Base-by-base conservation (phyloP, 2,113 vertebrate species). In the Triplophysa dalaica region DNA sequence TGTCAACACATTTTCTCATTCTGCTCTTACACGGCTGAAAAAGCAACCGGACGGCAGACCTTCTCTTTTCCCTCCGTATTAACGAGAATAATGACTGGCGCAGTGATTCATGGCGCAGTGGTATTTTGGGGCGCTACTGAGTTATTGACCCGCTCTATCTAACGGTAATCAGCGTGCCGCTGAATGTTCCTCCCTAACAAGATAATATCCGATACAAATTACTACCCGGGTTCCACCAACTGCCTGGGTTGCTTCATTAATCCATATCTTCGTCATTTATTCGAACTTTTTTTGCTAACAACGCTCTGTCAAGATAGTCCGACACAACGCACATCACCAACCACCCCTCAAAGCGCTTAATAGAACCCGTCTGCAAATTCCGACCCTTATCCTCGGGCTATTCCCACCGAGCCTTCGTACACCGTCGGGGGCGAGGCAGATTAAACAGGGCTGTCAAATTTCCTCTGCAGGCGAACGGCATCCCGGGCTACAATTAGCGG, bases 361-460 rank as follows among this genome's bases (percentile, higher is more conserved):
- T 86, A 86, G 79, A 81, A 63, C 26, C 64, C 50, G 24, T 43
- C 76, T 66, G 75, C 21, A 77, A 65, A 73, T 68, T 61, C 21
- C 52, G 12, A 63, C 50, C 76, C 79, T 22, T 75, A 66, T 61
- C 68, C 80, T 3, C 62, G 43, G 78, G 68, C 81, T 70, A 66
- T 69, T 76, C 78, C 72, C 75, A 63, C 66, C 33, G 17, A 64
- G 52, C 70, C 75, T 76, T 66, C 80, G 14, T 70, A 67, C 74
- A 79, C 80, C 19, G 14, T 56, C 13, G 75, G 72, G 80, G 78
- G 83, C 2, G 50, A 63, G 77, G 62, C 75, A 79, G 81, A 85
- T 79, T 85, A 82, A 85, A 85, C 83, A 63, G 66, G 61, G 81
- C 75, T 85, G 83, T 85, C 83, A 85, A 72, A 62, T 79, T 74